These are phyloP conservation scores for Drosophila parabipectinata DNA, from an alignment of 1,140 invertebrate genomes.

Conservation along the genomic window DNA sequence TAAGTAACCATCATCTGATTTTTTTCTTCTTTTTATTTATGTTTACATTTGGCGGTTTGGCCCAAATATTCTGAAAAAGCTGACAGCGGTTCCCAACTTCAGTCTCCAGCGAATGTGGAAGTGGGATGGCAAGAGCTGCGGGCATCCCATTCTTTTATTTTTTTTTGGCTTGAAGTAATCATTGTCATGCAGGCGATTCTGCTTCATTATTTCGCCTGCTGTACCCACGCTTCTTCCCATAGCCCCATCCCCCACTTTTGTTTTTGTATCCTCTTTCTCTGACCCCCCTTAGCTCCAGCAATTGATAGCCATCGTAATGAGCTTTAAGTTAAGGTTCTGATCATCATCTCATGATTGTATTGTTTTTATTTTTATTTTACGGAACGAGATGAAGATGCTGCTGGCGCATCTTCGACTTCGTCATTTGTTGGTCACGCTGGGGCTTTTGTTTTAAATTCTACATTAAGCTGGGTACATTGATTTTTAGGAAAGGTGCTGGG, in stretches of 20 bases:
- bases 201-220: constrained; percentile 68
- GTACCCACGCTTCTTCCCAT: constrained; percentile 64
- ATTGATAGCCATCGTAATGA: constrained; percentile 71
- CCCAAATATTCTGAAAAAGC: constrained; percentile 70
- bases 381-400: constrained; percentile 69
- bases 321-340: constrained; percentile 63
- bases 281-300: constrained; percentile 15
- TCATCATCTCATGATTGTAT: constrained; percentile 66
- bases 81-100: constrained; percentile 54
- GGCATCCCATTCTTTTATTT: constrained; percentile 19
- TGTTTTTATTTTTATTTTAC: constrained; percentile 30
- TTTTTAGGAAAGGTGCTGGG: background rate
- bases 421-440: constrained; percentile 74
- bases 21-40: constrained; percentile 43
- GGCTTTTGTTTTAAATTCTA: constrained; percentile 36
- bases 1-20: constrained; percentile 74
- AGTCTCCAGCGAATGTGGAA: constrained; percentile 35
- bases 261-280: constrained; percentile 3
- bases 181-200: constrained; percentile 76
- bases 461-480: constrained; percentile 4
- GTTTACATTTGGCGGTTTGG: constrained; percentile 75
- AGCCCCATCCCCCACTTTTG: background rate
- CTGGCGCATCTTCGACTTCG: constrained; percentile 54
- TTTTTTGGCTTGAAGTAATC: constrained; percentile 48
- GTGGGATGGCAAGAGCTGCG: constrained; percentile 48